A percentile compares a stretch with the other conserved stretches of the same genome.
Conservation (phyloP, 2,797 vertebrate species). For the Lateolabrax maculatus region DNA sequence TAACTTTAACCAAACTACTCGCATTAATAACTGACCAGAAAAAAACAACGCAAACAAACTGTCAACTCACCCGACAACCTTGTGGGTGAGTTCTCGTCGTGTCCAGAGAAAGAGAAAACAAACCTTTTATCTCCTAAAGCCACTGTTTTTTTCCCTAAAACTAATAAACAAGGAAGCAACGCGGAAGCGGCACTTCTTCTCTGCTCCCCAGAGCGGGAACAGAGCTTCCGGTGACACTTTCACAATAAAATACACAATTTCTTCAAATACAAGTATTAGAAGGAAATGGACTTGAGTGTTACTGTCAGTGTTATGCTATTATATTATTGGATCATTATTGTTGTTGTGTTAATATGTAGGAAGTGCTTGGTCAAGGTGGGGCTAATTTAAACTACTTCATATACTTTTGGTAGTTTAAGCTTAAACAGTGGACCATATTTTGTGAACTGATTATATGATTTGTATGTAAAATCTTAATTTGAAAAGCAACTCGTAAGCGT, state of each 20-base stretch:
- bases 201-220: not conserved
- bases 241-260: conserved; percentile 40
- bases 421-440: not conserved
- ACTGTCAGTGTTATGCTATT: not conserved
- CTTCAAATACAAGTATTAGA: no score
- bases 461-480: no score
- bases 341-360: not conserved
- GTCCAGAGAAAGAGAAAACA: not conserved
- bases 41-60: not conserved
- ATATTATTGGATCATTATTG: no score
- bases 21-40: not conserved
- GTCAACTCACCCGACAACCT: conserved; percentile 36
- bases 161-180: conserved; percentile 76
- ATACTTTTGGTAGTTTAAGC: not conserved
- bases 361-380: not conserved
- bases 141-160: conserved; percentile 35
- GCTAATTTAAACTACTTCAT: not conserved
- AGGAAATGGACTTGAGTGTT: no score
- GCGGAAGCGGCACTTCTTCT: conserved; percentile 64
- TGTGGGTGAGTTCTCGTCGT: not conserved
- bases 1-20: conserved; percentile 14
- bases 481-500: not conserved
- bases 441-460: not conserved
- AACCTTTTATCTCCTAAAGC: not conserved
- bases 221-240: conserved; percentile 48